These are phyloP conservation scores for Hirundichthys speculiger DNA, from an alignment of 2,113 vertebrate genomes.

Conservation along the genomic window DNA sequence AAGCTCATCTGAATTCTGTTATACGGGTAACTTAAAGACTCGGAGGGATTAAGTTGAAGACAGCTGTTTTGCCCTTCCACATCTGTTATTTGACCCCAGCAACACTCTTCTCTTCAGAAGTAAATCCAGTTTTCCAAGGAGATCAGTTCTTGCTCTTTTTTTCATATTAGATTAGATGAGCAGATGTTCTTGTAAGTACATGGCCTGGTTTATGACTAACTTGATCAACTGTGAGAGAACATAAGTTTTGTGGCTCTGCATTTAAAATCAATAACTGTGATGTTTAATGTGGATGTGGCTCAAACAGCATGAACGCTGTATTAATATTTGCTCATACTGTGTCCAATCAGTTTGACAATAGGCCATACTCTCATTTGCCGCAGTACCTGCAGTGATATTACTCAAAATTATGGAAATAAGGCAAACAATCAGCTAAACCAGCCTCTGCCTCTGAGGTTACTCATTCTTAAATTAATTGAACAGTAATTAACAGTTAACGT, in stretches of 20 bases:
- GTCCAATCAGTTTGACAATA: constrained; percentile 44
- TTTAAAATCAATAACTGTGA: constrained; percentile 10
- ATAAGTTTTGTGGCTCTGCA: constrained; percentile 34
- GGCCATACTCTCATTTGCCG: constrained; percentile 26
- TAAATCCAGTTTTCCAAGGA: constrained; percentile 34
- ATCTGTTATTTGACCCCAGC: constrained; percentile 26
- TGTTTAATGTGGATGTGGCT: constrained; percentile 77
- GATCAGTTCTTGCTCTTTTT: constrained; percentile 32
- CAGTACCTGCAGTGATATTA: constrained; percentile 57
- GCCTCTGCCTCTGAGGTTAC: constrained; percentile 72
- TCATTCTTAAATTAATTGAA: constrained; percentile 69
- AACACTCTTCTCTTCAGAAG: constrained; percentile 15
- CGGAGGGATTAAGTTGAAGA: constrained; percentile 27
- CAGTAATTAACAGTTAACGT: constrained; percentile 75
- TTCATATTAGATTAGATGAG: constrained; percentile 6
- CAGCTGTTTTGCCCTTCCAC: constrained; percentile 25
- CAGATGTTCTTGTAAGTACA: constrained; percentile 29
- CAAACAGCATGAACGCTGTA: constrained; percentile 60
- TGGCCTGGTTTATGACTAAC: constrained; percentile 58
- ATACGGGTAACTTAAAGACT: constrained; percentile 42
- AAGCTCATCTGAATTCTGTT: constrained; percentile 50
- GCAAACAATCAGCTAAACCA: constrained; percentile 57
- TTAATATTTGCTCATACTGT: constrained; percentile 58
- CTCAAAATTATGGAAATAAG: constrained; percentile 63
- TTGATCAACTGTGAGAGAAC: constrained; percentile 66